Conservation (phyloP, 2,888 invertebrate species). For the Clusia tigrina region DNA sequence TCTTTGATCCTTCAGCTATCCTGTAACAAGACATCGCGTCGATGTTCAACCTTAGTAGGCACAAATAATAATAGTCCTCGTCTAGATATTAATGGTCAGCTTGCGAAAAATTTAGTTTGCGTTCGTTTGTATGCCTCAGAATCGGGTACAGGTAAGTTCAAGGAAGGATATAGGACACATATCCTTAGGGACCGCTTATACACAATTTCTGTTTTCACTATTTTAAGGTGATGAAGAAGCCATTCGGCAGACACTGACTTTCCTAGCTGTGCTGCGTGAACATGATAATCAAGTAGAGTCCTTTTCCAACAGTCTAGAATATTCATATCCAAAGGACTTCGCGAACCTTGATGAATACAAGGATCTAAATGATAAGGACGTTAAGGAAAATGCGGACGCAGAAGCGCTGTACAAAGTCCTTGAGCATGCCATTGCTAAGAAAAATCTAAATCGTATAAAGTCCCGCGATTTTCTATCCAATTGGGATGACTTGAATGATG, state of each 20-base stretch:
- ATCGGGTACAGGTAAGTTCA: too few species aligned
- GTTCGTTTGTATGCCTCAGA: too few species aligned
- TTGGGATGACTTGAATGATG: slow-evolving; percentile 8
- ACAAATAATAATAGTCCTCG: background rate
- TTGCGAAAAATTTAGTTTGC: too few species aligned
- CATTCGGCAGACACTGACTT: slow-evolving; percentile 43
- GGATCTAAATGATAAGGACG: slow-evolving; percentile 15
- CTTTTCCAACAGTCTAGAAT: slow-evolving; percentile 43
- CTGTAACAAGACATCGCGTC: slow-evolving; percentile 24
- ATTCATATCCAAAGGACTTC: slow-evolving; percentile 1
- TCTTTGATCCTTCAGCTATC: slow-evolving; percentile 1
- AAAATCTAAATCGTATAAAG: background rate
- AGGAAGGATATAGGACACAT: too few species aligned
- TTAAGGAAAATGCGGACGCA: slow-evolving; percentile 13
- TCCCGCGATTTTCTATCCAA: slow-evolving; percentile 9
- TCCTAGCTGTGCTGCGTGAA: slow-evolving; percentile 44
- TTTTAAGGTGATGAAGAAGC: slow-evolving; percentile 39
- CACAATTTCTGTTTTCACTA: too few species aligned
- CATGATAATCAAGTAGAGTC: slow-evolving; percentile 47
- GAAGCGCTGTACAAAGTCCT: slow-evolving; percentile 16
- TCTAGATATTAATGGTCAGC: too few species aligned
- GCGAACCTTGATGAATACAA: slow-evolving; percentile 32
- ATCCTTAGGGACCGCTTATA: too few species aligned
- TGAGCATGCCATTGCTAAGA: slow-evolving; percentile 21
- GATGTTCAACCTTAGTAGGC: slow-evolving; percentile 22